A percentile compares a stretch with the other conserved stretches of the same genome.
phyloP scores from a whole-genome alignment of 1,140 invertebrate species.

The Dreissena rostriformis region DNA sequence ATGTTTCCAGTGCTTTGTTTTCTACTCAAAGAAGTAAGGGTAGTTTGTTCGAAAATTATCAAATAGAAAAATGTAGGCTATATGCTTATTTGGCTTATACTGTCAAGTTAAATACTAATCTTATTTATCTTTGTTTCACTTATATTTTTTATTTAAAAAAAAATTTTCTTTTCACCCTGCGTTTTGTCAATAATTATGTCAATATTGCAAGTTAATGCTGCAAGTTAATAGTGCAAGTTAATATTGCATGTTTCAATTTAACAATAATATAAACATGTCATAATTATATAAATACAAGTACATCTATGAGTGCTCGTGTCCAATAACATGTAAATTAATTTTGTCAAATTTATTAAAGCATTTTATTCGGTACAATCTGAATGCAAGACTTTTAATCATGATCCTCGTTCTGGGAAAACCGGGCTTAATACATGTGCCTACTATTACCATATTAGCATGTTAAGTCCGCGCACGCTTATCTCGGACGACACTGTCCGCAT shows the following conservation, averaged over 20 bases:
- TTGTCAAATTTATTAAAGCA: background rate
- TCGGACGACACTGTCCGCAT: too few species aligned
- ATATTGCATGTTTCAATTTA: background rate
- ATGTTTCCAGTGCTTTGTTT: constrained; percentile 46
- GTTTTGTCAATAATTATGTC: too few species aligned
- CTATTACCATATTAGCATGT: too few species aligned
- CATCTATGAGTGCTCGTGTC: background rate
- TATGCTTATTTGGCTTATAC: background rate
- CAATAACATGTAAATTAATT: background rate
- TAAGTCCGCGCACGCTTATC: too few species aligned
- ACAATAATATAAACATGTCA: background rate
- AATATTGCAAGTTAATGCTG: too few species aligned
- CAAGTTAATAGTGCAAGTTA: background rate
- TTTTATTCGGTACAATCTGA: too few species aligned
- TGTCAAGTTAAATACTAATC: background rate
- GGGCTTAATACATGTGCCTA: too few species aligned
- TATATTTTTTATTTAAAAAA: background rate
- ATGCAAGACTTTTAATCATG: too few species aligned
- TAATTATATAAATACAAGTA: background rate
- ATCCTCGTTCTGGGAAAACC: too few species aligned
- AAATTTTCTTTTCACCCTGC: too few species aligned
- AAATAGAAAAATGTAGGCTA: background rate
- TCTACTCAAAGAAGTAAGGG: constrained; percentile 24
- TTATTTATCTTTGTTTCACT: background rate
- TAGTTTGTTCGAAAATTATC: constrained; percentile 29